phyloP scores from a whole-genome alignment of 2,113 vertebrate species.

The Petromus typicus region DNA sequence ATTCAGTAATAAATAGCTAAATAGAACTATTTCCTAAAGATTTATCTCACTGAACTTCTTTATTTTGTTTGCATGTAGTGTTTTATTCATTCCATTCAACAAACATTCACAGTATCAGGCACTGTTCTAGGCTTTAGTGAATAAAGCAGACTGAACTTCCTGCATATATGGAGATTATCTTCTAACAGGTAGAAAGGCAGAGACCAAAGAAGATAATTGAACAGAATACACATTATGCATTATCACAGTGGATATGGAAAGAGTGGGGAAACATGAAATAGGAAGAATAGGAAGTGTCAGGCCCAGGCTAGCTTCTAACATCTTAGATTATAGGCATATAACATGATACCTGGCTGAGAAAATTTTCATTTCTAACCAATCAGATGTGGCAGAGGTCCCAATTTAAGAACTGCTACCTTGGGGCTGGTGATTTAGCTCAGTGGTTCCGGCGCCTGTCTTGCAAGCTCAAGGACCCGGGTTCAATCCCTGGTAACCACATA shows the following conservation, averaged over 20 bases:
- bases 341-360: background rate
- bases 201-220: background rate
- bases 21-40: background rate
- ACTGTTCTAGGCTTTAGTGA: background rate
- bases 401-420: background rate
- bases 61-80: background rate
- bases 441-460: too few species aligned
- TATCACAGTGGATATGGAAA: background rate
- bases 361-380: background rate
- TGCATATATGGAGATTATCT: background rate
- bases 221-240: background rate
- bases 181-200: background rate
- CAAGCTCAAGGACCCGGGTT: too few species aligned
- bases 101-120: background rate
- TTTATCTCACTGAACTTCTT: background rate
- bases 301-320: background rate
- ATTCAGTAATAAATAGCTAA: background rate
- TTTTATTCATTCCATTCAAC: background rate
- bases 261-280: background rate
- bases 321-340: background rate
- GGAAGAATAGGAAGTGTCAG: background rate
- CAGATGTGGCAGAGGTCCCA: background rate
- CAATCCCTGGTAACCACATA: too few species aligned
- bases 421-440: too few species aligned
- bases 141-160: background rate